Evolutionary conservation across 2,113 vertebrate genomes (phyloP).

Genomic region (Phalacrocorax aristotelis): DNA sequence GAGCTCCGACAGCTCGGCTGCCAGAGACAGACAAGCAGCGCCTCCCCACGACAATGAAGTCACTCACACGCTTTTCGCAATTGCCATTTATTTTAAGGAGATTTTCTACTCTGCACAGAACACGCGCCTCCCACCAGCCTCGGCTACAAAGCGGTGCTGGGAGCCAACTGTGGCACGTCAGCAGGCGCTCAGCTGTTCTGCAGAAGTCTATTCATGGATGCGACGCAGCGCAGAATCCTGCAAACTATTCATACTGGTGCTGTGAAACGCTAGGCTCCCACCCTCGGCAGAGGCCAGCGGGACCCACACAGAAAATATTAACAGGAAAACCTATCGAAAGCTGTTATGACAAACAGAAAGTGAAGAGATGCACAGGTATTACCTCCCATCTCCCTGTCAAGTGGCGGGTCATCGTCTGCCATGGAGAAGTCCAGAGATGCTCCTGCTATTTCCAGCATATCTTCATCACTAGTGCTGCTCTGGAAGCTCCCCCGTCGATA

Average conservation of each 20-base stretch:
- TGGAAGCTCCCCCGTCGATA: conserved; percentile 80
- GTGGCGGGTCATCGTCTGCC: conserved; percentile 85
- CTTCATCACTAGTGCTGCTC: conserved; percentile 86
- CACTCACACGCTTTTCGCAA: neutral
- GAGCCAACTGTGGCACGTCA: neutral
- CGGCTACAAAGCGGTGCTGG: neutral
- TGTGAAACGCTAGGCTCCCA: fast-evolving
- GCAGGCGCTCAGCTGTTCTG: neutral
- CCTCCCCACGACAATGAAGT: neutral
- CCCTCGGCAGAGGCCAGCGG: fast-evolving
- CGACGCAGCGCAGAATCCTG: neutral
- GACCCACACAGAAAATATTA: neutral
- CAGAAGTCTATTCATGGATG: neutral
- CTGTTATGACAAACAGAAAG: fast-evolving
- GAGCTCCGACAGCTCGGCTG: neutral
- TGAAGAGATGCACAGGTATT: neutral
- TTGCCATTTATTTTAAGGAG: neutral
- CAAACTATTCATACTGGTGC: neutral
- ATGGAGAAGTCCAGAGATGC: conserved; percentile 82
- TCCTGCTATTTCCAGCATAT: conserved; percentile 91
- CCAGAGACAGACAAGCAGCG: neutral
- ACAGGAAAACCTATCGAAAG: neutral
- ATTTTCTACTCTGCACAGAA: neutral
- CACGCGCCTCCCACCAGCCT: neutral
- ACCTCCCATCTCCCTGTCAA: conserved; percentile 84